Percentiles rank a stretch among this genome's conserved stretches.
Evolutionary conservation across 1,140 invertebrate genomes (phyloP).

Genomic region (Phocides pigmalion): DNA sequence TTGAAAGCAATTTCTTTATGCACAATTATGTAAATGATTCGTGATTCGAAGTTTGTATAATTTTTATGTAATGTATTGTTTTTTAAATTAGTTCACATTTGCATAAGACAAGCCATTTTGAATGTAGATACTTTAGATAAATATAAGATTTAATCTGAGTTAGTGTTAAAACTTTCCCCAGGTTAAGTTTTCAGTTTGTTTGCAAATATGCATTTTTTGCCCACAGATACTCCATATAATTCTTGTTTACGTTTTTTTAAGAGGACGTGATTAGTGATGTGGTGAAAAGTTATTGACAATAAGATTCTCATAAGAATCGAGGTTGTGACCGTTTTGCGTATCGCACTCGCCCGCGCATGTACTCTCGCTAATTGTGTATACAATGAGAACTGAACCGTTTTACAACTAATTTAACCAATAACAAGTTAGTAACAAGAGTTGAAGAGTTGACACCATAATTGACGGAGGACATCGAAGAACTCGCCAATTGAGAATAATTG

Average conservation of each 20-base stretch:
- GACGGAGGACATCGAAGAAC: conserved; percentile 57
- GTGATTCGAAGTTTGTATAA: too few species aligned
- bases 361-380: conserved; percentile 15
- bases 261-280: neutral
- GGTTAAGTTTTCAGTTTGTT: too few species aligned
- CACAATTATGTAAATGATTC: too few species aligned
- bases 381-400: conserved; percentile 26
- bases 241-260: neutral
- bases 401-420: conserved; percentile 20
- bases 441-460: conserved; percentile 53
- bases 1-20: too few species aligned
- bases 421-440: conserved; percentile 37
- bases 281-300: conserved; percentile 19
- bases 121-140: too few species aligned
- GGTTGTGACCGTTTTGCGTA: conserved; percentile 1
- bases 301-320: conserved; percentile 42
- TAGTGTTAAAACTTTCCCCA: too few species aligned
- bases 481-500: conserved; percentile 70
- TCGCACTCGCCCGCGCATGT: neutral
- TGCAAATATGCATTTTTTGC: too few species aligned
- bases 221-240: too few species aligned
- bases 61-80: too few species aligned
- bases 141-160: too few species aligned
- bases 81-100: too few species aligned
- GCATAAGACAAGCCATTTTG: too few species aligned